A percentile compares a stretch with the other conserved stretches of the same genome.
phyloP scores from a whole-genome alignment of 2,797 vertebrate genomes.

The Coluber constrictor region DNA sequence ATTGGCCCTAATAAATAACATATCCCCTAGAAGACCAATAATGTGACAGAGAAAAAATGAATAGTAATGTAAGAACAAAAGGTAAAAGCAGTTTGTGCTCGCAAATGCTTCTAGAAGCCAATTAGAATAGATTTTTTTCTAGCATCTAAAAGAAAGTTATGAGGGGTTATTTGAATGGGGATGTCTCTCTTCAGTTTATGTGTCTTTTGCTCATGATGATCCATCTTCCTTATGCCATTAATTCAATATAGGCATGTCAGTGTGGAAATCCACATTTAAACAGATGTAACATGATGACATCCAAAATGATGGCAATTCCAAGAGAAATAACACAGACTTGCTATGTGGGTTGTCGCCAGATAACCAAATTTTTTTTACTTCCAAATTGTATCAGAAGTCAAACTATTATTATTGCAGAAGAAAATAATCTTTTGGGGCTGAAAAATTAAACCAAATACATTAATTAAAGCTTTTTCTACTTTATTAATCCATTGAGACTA shows the following conservation, averaged over 20 bases:
- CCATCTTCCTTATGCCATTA: neutral
- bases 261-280: neutral
- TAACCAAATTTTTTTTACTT: neutral
- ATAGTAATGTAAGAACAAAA: neutral
- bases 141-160: neutral
- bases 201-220: neutral
- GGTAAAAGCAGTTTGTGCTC: neutral
- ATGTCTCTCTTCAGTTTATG: neutral
- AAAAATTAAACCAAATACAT: neutral
- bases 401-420: neutral
- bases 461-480: neutral
- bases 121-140: neutral
- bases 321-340: neutral
- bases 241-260: neutral
- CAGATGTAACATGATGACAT: neutral
- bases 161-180: neutral
- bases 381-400: neutral
- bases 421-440: neutral
- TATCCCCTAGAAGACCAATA: neutral
- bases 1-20: neutral
- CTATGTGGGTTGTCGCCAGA: neutral
- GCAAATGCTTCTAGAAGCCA: neutral
- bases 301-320: neutral
- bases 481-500: neutral
- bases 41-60: neutral